phyloP scores from a whole-genome alignment of 1,140 invertebrate genomes.

The Pseudobourletiella spinata region DNA sequence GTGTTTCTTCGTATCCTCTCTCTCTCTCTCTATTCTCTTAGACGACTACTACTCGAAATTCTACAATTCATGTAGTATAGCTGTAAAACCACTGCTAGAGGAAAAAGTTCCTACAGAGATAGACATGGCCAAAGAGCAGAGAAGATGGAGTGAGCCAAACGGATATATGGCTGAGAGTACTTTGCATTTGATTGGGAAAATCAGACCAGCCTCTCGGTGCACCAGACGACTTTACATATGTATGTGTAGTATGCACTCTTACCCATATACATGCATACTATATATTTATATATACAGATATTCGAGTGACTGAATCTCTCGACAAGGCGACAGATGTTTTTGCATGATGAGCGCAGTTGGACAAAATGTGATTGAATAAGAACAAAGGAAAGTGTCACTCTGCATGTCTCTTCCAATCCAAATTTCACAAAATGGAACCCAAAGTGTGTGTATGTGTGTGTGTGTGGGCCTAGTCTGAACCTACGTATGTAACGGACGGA shows the following conservation, averaged over 20 bases:
- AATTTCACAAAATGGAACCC: too few relatives aligned
- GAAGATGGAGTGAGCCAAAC: constrained; percentile 5
- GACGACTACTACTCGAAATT: constrained; percentile 22
- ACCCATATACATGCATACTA: too few relatives aligned
- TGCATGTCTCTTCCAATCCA: too few relatives aligned
- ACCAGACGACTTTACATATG: constrained; percentile 3
- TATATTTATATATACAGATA: neutral
- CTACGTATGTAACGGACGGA: too few relatives aligned
- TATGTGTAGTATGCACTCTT: too few relatives aligned
- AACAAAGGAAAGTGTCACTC: constrained; percentile 19
- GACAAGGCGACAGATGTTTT: constrained; percentile 28
- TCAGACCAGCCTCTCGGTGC: constrained; percentile 16
- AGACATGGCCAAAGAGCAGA: too few relatives aligned
- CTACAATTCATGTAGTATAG: constrained; percentile 10
- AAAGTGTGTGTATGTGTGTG: neutral
- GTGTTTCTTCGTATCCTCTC: constrained; percentile 24
- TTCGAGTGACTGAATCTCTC: neutral
- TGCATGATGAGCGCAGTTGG: constrained; percentile 32
- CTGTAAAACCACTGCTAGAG: neutral
- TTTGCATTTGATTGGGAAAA: constrained; percentile 31
- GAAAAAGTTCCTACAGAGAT: neutral
- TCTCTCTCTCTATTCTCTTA: constrained; percentile 25
- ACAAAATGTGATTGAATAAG: constrained; percentile 33
- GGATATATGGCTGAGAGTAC: constrained; percentile 12
- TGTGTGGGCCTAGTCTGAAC: neutral